Evolutionary conservation across 1,140 invertebrate genomes (phyloP), one percentile per base, ranked within the genome.

Genomic region (Panulirus ornatus): DNA sequence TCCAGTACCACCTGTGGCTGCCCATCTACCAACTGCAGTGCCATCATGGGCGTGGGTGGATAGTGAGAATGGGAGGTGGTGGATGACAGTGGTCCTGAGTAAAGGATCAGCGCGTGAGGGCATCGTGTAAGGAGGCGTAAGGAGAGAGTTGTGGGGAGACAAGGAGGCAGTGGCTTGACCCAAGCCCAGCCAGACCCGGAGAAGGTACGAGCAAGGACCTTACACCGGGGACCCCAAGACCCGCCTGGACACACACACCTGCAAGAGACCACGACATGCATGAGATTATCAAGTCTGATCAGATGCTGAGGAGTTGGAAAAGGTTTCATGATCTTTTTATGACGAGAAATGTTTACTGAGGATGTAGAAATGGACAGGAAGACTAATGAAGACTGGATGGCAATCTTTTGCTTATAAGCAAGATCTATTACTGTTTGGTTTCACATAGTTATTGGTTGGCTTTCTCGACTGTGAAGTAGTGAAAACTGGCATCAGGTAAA

Each of bases 101-200:
- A 99, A 9, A 99, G 94, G 66, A 99, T 95, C 27, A 99, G 94
- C 3, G 98, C 98, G 93, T 98, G 97, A 0, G 96, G 95, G 93
- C 97, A 97, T 91, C 96, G 95, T 0, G 98, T 99, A 86, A 98
- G 97, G 93, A 99, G 99, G 94, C 99, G 98, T 85, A 99, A 96
- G 92, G 97, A 98, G 63, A 99, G 95, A 94, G 98, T 97, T 36
- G 98, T 98, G 78, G 96, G 96, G 92, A 99, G 97, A 94, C 98
- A 99, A 96, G 99, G 98, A 93, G 98, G 97, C 8, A 99, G 94
- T 0, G 98, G 96, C 0, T 97, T 97, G 94, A 98, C 99, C 97
- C 98, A 98, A 11, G 98, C 98, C 97, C 97, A 98, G 3, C 97
- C 97, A 92, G 97, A 97, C 0, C 97, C 97, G 90, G 96, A 95